Conservation (phyloP, 1,140 invertebrate genomes). For the Drosophila hydei region DNA sequence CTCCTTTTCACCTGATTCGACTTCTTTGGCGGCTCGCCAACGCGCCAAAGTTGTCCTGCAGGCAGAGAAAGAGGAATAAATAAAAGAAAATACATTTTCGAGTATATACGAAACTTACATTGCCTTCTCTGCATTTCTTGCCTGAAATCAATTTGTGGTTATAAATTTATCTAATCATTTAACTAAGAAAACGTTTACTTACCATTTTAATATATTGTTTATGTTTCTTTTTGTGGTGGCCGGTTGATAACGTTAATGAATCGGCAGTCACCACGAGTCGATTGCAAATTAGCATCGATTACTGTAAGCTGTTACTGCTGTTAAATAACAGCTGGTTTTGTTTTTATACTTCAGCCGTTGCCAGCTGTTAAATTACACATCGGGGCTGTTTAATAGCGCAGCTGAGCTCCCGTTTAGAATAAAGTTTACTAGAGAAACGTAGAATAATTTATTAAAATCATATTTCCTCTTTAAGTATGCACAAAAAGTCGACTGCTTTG, state of each 20-base stretch:
- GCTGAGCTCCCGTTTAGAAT: background rate
- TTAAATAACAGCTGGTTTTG: conserved; percentile 8
- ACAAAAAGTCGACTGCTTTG: no score
- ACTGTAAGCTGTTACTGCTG: conserved; percentile 4
- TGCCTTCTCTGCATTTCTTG: conserved; percentile 92
- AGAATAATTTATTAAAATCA: no score
- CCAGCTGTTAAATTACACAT: conserved; percentile 16
- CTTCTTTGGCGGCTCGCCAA: conserved; percentile 96
- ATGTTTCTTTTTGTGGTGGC: conserved; percentile 38
- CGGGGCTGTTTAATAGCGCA: background rate
- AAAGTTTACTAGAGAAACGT: no score
- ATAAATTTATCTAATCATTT: conserved; percentile 13
- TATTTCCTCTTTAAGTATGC: no score
- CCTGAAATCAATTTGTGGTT: conserved; percentile 83
- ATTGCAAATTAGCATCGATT: conserved; percentile 1
- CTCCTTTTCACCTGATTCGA: conserved; percentile 92
- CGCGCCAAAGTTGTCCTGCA: conserved; percentile 96
- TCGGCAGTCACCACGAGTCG: conserved; percentile 19
- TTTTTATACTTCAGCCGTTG: background rate
- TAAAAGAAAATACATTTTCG: background rate
- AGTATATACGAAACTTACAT: conserved; percentile 88
- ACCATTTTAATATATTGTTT: conserved; percentile 64
- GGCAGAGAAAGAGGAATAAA: background rate
- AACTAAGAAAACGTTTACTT: conserved; percentile 41
- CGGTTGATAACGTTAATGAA: background rate